Evolutionary conservation across 2,113 vertebrate species (phyloP).

Genomic region (Aramus guarauna): DNA sequence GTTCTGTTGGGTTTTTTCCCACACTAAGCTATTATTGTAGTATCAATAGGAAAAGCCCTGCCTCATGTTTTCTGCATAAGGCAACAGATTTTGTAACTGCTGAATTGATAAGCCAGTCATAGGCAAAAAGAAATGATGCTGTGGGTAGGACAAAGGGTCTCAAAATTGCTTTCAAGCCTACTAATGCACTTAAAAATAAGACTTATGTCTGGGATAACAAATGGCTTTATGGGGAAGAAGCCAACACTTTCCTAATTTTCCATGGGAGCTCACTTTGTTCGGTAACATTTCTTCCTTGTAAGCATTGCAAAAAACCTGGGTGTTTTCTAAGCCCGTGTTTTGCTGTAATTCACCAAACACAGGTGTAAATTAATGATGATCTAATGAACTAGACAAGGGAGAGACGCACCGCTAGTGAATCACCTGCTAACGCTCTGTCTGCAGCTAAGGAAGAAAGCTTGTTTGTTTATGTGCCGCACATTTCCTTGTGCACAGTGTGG

Average conservation of each 20-base stretch:
- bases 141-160: background rate
- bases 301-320: background rate
- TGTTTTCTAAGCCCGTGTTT: background rate
- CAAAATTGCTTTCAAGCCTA: background rate
- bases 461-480: background rate
- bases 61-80: background rate
- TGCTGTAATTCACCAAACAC: background rate
- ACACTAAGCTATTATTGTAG: background rate
- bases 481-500: background rate
- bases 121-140: background rate
- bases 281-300: background rate
- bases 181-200: background rate
- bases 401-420: background rate
- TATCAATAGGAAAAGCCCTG: background rate
- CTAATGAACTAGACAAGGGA: background rate
- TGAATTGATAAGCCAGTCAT: background rate
- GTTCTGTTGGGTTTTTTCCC: too few relatives aligned
- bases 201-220: background rate
- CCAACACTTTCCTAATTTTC: background rate
- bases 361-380: background rate
- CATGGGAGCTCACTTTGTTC: background rate
- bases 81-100: background rate
- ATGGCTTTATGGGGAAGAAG: background rate
- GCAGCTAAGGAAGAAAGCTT: background rate
- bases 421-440: background rate